Evolutionary conservation across 2,797 vertebrate species (phyloP), one percentile per base, ranked within the genome.

Genomic region (Brachyrhaphis roseni): DNA sequence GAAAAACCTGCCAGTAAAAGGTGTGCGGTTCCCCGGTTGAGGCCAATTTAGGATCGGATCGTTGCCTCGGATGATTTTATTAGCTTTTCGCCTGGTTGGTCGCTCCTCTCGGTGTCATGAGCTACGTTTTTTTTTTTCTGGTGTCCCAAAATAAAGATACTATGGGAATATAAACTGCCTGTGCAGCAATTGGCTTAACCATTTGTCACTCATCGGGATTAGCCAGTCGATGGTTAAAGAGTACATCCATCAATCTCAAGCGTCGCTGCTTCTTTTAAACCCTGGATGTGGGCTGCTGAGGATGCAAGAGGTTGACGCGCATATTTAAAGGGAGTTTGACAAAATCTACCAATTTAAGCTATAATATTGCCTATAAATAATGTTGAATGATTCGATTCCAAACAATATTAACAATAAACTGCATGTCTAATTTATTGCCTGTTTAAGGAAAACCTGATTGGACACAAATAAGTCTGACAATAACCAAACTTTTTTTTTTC

Each of bases 171-270:
- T 90, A 90, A 91, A 90, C 78, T 88, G 85, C 78, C 92, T 92
- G 81, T n/a, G 49, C 89, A 82, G 89, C 93, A 93, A 94, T 94
- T 95, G 93, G 93, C 55, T 92, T 85, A 94, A 92, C 84, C 83
- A 87, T 89, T 87, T 93, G 94, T 94, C 94, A 94, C 81, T 95
- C 93, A 94, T 36, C 81, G 78, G 89, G 87, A 94, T 90, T 78
- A 91, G 88, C 91, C 91, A 92, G 90, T 92, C 86, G 90, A 90
- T 94, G 94, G 94, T 92, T 92, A 88, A 88, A 88, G 89, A 91
- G 86, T 85, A 90, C 93, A 94, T 94, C 93, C 93, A 92, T 95
- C 94, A 93, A 85, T 84, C 74, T 76, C 39, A 28, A 83, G 88
- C 84, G 86, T 47, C 84, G 87, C 87, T 55, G 76, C 78, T 90